phyloP scores from a whole-genome alignment of 1,140 invertebrate genomes.

The Oncopodura yosiiana region DNA sequence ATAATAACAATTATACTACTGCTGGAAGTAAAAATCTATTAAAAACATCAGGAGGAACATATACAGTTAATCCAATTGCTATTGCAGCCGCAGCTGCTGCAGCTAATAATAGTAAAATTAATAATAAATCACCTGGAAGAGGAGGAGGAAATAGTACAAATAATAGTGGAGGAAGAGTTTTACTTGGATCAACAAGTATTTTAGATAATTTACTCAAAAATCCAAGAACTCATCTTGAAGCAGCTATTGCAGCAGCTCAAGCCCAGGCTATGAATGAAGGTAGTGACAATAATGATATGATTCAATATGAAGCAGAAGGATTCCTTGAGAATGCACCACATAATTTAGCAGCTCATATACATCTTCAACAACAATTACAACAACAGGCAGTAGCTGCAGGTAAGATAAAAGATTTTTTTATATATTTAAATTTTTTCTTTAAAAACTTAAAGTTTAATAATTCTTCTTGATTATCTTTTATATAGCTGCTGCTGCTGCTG shows the following conservation, averaged over 20 bases:
- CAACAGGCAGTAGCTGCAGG: conserved; percentile 4
- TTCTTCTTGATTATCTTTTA: no score
- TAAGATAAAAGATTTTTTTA: no score
- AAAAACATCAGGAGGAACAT: conserved; percentile 21
- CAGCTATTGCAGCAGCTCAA: conserved; percentile 17
- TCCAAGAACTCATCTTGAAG: conserved; percentile 23
- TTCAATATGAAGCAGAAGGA: conserved; percentile 33
- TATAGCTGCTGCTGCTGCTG: no score
- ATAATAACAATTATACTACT: no score
- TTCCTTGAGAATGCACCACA: conserved; percentile 22
- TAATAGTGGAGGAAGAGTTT: conserved; percentile 9
- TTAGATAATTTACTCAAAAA: conserved; percentile 35
- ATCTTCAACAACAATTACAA: conserved; percentile 15
- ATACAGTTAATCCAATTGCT: no score
- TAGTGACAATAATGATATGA: conserved; percentile 31
- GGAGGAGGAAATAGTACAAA: conserved; percentile 2
- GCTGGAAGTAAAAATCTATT: no score
- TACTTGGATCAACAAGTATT: conserved; percentile 33
- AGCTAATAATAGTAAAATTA: conserved; percentile 10
- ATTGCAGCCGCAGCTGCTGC: no score
- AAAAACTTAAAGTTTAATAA: no score
- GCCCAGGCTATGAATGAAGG: conserved; percentile 15
- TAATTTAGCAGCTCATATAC: conserved; percentile 16
- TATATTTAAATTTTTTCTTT: no score
- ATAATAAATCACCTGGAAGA: no score